phyloP scores from a whole-genome alignment of 2,113 vertebrate genomes.

The Oncorhynchus clarkii region DNA sequence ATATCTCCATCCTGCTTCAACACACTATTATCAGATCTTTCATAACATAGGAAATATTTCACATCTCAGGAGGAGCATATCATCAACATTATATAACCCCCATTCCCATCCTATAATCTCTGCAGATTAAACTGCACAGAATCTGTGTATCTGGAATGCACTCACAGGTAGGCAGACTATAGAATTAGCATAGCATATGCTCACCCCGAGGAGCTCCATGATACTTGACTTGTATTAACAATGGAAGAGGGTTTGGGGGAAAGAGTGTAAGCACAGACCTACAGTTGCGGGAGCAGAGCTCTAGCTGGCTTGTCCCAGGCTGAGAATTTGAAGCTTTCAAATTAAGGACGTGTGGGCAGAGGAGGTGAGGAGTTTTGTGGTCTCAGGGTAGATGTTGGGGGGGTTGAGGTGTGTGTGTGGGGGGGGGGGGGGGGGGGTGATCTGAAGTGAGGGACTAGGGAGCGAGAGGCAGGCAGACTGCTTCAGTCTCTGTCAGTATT shows the following conservation, averaged over 20 bases:
- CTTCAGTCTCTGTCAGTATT: not conserved
- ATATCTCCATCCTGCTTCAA: not conserved
- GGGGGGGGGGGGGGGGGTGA: conserved; percentile 5
- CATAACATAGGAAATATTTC: too few species aligned
- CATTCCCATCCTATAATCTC: too few species aligned
- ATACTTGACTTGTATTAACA: conserved; percentile 24
- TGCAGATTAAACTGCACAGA: too few species aligned
- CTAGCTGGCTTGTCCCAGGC: conserved; percentile 27
- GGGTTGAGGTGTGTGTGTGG: too few species aligned
- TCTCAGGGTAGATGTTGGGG: conserved; percentile 10
- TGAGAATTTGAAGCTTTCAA: conserved; percentile 24
- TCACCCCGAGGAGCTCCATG: not conserved
- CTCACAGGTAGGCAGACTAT: too few species aligned
- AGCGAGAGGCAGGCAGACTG: not conserved
- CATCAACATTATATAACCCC: too few species aligned
- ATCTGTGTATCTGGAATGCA: too few species aligned
- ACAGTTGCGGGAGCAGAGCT: not conserved
- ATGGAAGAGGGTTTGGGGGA: conserved; percentile 31
- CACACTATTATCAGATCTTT: not conserved
- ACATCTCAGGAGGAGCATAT: too few species aligned
- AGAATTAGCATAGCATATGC: too few species aligned
- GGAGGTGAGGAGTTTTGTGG: not conserved
- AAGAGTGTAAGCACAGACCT: conserved; percentile 11
- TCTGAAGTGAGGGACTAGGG: not conserved
- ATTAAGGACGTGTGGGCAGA: conserved; percentile 2